A percentile compares a stretch with the other conserved stretches of the same genome.
phyloP scores from a whole-genome alignment of 2,888 invertebrate species.

The Phoronis australis region DNA sequence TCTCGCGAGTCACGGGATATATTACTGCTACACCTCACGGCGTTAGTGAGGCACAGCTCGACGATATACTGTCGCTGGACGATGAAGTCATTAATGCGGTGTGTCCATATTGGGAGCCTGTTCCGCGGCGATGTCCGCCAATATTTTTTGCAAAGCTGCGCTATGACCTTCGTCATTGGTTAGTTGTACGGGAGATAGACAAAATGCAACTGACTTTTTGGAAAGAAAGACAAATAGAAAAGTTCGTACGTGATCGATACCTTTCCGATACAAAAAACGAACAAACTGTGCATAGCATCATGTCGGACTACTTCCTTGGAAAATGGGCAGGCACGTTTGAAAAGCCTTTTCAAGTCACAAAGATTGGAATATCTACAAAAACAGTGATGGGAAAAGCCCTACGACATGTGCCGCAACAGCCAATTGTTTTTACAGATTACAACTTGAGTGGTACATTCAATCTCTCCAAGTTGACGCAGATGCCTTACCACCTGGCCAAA shows the following conservation, averaged over 20 bases:
- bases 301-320: conserved; percentile 43
- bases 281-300: conserved; percentile 23
- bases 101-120: conserved; percentile 11
- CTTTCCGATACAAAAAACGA: not conserved
- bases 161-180: not conserved
- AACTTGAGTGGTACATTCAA: conserved; percentile 23
- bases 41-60: conserved; percentile 36
- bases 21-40: conserved; percentile 31
- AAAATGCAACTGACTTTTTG: not conserved
- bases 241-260: not conserved
- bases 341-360: conserved; percentile 32
- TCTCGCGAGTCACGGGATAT: conserved; percentile 29
- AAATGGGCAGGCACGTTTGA: conserved; percentile 33
- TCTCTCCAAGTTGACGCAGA: conserved; percentile 36
- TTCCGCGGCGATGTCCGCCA: not conserved
- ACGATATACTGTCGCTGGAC: conserved; percentile 39
- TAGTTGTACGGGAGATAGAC: not conserved
- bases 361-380: conserved; percentile 19
- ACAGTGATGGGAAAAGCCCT: conserved; percentile 25
- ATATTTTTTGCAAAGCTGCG: not conserved
- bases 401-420: conserved; percentile 37
- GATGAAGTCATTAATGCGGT: conserved; percentile 31
- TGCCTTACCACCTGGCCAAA: conserved; percentile 34
- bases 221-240: not conserved
- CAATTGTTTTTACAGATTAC: conserved; percentile 23